phyloP scores from a whole-genome alignment of 92 coral and sea anemone species.

The Pocillopora grandis region DNA sequence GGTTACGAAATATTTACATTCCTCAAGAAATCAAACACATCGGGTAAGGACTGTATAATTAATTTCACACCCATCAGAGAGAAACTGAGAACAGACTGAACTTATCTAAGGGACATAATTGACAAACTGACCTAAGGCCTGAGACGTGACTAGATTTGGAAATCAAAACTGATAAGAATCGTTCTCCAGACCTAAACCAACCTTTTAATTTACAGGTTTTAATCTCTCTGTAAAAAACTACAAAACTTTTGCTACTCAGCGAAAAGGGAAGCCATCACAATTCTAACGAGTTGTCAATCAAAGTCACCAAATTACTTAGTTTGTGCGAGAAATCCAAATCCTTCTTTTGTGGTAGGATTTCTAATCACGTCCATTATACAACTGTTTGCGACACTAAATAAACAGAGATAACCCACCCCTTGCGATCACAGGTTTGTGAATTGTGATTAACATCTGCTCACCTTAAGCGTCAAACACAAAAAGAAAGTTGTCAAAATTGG shows the following conservation, averaged over 20 bases:
- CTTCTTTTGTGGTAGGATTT: not conserved
- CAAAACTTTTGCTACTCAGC: not conserved
- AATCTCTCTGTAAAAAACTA: not conserved
- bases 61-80: not conserved
- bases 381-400: conserved; percentile 28
- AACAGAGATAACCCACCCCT: conserved; percentile 25
- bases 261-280: not conserved
- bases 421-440: not conserved
- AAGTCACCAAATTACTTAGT: not conserved
- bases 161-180: conserved; percentile 5
- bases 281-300: not conserved
- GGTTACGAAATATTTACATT: not conserved
- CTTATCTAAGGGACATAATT: not conserved
- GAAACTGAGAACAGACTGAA: not conserved
- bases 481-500: conserved; percentile 16
- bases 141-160: not conserved
- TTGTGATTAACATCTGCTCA: conserved; percentile 19
- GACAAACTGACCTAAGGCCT: no score
- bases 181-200: not conserved
- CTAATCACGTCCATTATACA: not conserved
- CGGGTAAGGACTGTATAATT: not conserved
- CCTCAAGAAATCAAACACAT: not conserved
- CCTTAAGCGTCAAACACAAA: conserved; percentile 12
- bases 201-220: not conserved
- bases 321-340: not conserved